Evolutionary conservation across 2,113 vertebrate species (phyloP).

Genomic region (Gallinago jamesoni): DNA sequence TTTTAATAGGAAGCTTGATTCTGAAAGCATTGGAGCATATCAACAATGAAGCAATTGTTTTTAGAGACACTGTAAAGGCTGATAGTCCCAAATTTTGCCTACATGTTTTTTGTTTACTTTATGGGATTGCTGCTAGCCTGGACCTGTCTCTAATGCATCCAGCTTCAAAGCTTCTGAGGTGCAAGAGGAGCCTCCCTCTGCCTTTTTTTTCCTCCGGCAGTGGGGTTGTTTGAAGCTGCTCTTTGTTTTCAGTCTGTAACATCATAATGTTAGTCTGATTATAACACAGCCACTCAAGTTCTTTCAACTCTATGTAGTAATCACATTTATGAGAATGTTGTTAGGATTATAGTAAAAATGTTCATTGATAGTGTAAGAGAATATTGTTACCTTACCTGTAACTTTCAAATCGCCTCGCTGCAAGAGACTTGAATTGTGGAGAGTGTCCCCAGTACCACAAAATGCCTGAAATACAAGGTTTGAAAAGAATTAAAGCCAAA

Average conservation of each 20-base stretch:
- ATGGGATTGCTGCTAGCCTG: conserved; percentile 10
- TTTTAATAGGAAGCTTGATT: conserved; percentile 3
- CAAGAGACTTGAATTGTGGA: not conserved
- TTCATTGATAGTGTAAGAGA: not conserved
- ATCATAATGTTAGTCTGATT: conserved; percentile 6
- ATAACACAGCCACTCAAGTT: not conserved
- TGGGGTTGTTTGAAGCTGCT: conserved; percentile 34
- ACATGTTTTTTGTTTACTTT: conserved; percentile 36
- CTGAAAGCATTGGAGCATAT: not conserved
- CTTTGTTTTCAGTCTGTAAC: conserved; percentile 45
- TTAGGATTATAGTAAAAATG: not conserved
- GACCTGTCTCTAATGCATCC: conserved; percentile 21
- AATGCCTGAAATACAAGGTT: not conserved
- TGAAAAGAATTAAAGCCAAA: not conserved
- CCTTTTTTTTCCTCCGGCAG: not conserved
- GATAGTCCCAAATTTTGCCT: conserved; percentile 14
- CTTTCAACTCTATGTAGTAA: conserved; percentile 4
- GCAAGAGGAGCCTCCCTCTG: conserved; percentile 28
- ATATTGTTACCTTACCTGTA: not conserved
- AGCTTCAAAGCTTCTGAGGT: conserved; percentile 29
- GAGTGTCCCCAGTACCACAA: not conserved
- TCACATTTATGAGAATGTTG: conserved; percentile 7
- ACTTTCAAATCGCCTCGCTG: not conserved
- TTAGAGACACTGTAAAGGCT: not conserved
- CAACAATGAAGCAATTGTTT: not conserved